Evolutionary conservation across 2,888 invertebrate species (phyloP).

Genomic region (Drosophila fulvimacula): DNA sequence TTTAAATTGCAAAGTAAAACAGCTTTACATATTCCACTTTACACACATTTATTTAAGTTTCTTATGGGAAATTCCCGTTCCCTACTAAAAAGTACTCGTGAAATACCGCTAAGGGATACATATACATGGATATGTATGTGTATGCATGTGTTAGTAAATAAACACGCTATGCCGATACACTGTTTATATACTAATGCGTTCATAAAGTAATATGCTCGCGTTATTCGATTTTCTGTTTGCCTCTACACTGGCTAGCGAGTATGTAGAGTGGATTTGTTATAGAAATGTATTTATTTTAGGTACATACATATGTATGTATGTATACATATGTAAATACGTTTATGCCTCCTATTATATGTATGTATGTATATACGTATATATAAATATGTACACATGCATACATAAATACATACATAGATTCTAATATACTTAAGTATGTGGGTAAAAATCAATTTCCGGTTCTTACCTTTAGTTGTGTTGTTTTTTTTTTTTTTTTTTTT

Average conservation of each 20-base stretch:
- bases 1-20: background rate
- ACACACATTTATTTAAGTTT: background rate
- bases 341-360: too few species aligned
- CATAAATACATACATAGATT: constrained; percentile 13
- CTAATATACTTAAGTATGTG: constrained; percentile 26
- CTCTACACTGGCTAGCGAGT: constrained; percentile 1
- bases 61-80: background rate
- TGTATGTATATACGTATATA: constrained; percentile 6
- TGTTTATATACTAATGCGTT: background rate
- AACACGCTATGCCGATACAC: constrained; percentile 3
- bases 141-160: background rate
- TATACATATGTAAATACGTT: background rate
- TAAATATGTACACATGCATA: background rate
- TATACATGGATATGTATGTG: too few species aligned
- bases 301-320: constrained; percentile 3
- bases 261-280: background rate
- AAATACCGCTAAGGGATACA: background rate
- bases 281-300: constrained; percentile 26
- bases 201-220: constrained; percentile 6
- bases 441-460: constrained; percentile 65
- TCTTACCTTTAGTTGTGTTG: constrained; percentile 57
- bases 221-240: constrained; percentile 3
- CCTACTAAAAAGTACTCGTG: background rate
- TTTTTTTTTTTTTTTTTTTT: background rate
- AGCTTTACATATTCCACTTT: background rate